Evolutionary conservation across 1,140 invertebrate genomes (phyloP), one percentile per base, ranked within the genome.

Genomic region (Drosophila lini): DNA sequence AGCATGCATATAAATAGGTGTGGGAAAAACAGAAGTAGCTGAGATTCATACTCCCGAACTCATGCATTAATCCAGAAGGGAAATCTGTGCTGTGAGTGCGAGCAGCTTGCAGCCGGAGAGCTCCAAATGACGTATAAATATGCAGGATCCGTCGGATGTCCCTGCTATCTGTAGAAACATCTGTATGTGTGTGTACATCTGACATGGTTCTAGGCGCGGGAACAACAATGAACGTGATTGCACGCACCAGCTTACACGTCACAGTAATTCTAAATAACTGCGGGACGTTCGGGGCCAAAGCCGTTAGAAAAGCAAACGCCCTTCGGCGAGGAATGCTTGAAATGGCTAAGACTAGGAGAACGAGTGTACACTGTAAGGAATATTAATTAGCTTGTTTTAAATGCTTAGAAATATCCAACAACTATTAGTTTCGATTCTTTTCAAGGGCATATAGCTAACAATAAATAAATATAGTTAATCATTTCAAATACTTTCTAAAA

Each of bases 21-120:
- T 56, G 40, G 70, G 45, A 13, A 55, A 57, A 53, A 41, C 34
- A 36, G 40, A 44, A 76, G 53, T 57, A 62, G 41, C 52, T 55
- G 41, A 16, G 47, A 41, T 56, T 38, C 68, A n/a, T 32, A 32
- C 40, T 34, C 25, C 16, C 38, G 19, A 59, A 58, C 70, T 79
- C 70, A 76, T 88, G 79, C 70, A 77, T 86, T 79, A 81, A 81
- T 85, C 78, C 55, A 65, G 50, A 48, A 19, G 47, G 47, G 73
- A 69, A 77, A 55, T 55, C 52, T 25, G 34, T 58, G 53, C 13
- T 38, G 36, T 11, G 34, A 64, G 52, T 63, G 50, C 52, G 61
- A 61, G 45, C 57, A 63, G 42, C 64, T 64, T 69, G 60, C 64
- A 78, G 57, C 40, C 57, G 55, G 52, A 40, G 40, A 34, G 40